Base-by-base conservation (phyloP, 1,140 invertebrate species). In the Drosophila parabipectinata region DNA sequence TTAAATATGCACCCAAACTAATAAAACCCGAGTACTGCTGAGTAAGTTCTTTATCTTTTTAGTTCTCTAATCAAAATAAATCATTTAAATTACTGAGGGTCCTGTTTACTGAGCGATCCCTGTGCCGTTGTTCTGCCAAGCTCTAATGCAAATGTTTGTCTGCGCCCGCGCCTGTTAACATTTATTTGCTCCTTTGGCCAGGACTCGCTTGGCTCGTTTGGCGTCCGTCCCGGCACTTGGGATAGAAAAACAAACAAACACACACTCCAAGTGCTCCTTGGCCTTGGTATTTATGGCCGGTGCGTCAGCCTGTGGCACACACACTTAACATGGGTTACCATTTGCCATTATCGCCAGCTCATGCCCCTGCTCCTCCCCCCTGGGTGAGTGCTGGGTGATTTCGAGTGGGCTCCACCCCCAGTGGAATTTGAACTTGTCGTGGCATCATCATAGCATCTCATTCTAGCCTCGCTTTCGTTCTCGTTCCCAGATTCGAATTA, bases 351-450 rank as follows among this genome's bases (percentile, higher is more conserved):
- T 41, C 41, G 54, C 14, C 15, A 10, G 6, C 14, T n/a, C 4
- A 37, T n/a, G 3, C 34, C 34, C n/a, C 32, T 24, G 6, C 9
- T 18, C 0, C 12, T 12, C 5, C 30, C 32, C 3, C 7, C n/a
- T 6, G n/a, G 32, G 14, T 14, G 41, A 12, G 41, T 50, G 14
- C 44, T 47, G 15, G 18, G 41, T 15, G 15, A 44, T 47, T 18
- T 44, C 14, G 14, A 21, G 15, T 74, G 47, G 59, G 50, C 69
- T 45, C 64, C 75, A 68, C 83, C 82, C 78, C 53, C 82, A 69
- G 50, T 88, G 82, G 82, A 87, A 82, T 87, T 88, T 88, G 83
- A 82, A 83, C 82, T 64, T 64, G 47, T 66, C 74, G 77, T 75
- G 52, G 47, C 58, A 52, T 54, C 53, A 50, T 53, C 55, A 51